phyloP scores from a whole-genome alignment of 2,797 vertebrate genomes.

The Hydrolagus colliei region DNA sequence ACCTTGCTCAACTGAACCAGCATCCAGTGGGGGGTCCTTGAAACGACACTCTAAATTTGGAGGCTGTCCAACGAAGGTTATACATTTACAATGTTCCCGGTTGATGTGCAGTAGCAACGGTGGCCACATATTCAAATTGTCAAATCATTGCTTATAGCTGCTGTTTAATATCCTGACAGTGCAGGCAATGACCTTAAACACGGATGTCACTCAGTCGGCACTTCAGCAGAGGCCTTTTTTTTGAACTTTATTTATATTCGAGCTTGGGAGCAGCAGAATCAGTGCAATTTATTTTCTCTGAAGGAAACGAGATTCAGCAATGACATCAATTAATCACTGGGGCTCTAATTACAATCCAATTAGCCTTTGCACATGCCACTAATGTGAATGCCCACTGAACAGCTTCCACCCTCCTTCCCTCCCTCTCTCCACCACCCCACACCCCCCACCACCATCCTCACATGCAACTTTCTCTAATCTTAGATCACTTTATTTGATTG shows the following conservation, averaged over 20 bases:
- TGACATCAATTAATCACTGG: conserved; percentile 33
- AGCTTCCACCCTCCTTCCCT: not conserved
- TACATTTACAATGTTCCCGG: not conserved
- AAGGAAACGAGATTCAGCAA: conserved; percentile 17
- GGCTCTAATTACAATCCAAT: conserved; percentile 32
- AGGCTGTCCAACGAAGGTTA: not conserved
- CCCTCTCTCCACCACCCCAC: too few species aligned
- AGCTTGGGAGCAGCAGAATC: not conserved
- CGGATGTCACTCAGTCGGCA: too few species aligned
- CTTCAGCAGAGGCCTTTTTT: not conserved
- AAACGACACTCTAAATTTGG: not conserved
- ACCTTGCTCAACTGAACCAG: not conserved
- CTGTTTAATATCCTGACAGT: not conserved
- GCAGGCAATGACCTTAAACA: not conserved
- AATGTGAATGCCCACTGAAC: conserved; percentile 9
- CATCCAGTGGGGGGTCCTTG: not conserved
- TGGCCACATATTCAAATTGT: not conserved
- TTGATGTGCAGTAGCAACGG: not conserved
- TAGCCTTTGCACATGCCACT: conserved; percentile 18
- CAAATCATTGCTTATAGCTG: not conserved
- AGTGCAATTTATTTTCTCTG: conserved; percentile 21
- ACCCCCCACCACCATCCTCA: too few species aligned
- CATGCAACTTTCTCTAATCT: not conserved
- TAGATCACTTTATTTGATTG: not conserved
- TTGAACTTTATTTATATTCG: not conserved